Evolutionary conservation across 2,888 invertebrate species (phyloP).

Genomic region (Volucella bombylans): DNA sequence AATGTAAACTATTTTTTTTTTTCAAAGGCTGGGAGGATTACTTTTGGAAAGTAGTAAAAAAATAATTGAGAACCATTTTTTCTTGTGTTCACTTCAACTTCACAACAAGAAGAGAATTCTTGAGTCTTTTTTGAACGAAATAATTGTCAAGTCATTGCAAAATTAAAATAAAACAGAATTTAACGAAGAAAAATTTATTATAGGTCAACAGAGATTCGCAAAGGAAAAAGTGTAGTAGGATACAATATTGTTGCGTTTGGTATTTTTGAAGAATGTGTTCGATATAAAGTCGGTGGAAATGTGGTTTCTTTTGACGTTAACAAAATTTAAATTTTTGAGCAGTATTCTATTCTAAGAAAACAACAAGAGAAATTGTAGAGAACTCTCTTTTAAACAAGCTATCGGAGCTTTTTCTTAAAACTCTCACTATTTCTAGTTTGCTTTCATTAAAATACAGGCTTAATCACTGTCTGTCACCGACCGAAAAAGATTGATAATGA

Average conservation of each 20-base stretch:
- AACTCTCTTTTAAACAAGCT: no score
- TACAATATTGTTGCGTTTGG: slow-evolving; percentile 19
- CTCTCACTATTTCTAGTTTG: background rate
- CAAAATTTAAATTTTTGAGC: background rate
- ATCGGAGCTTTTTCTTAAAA: background rate
- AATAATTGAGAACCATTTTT: background rate
- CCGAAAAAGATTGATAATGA: no score
- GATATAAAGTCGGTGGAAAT: slow-evolving; percentile 23
- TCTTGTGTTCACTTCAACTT: slow-evolving; percentile 10
- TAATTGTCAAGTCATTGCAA: slow-evolving; percentile 46
- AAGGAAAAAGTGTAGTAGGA: slow-evolving; percentile 17
- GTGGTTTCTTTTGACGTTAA: background rate
- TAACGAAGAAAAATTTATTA: background rate
- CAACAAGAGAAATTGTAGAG: slow-evolving; percentile 4
- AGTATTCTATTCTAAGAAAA: background rate
- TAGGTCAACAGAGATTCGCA: slow-evolving; percentile 39
- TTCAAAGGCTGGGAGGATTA: slow-evolving; percentile 19
- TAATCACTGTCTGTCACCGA: no score
- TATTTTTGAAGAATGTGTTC: slow-evolving; percentile 25
- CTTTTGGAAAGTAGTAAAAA: background rate
- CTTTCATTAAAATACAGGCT: slow-evolving; percentile 31
- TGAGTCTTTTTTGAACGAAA: background rate
- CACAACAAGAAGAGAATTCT: slow-evolving; percentile 48
- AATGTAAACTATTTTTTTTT: background rate
- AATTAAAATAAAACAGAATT: slow-evolving; percentile 4